A percentile compares a stretch with the other conserved stretches of the same genome.
Evolutionary conservation across 1,140 invertebrate species (phyloP).

Genomic region (Berghia stephanieae): DNA sequence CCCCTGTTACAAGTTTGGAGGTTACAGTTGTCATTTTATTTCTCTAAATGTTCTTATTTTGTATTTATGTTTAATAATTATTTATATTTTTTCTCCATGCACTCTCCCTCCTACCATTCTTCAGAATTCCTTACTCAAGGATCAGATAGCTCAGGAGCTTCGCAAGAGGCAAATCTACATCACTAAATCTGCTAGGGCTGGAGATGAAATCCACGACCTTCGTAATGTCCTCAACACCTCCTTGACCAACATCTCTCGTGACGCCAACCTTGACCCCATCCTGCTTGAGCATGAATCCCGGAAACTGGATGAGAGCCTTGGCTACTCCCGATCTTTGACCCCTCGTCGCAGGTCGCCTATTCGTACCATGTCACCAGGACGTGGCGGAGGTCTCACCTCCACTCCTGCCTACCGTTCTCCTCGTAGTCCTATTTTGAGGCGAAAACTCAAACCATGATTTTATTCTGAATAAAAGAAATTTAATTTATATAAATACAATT

Average conservation of each 20-base stretch:
- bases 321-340: slow-evolving; percentile 33
- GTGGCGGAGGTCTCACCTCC: slow-evolving; percentile 40
- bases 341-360: slow-evolving; percentile 57
- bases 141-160: slow-evolving; percentile 86
- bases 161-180: slow-evolving; percentile 86
- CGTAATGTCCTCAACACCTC: slow-evolving; percentile 80
- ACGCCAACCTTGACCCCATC: slow-evolving; percentile 74
- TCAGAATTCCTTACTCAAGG: slow-evolving; percentile 70
- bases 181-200: slow-evolving; percentile 80
- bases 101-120: neutral
- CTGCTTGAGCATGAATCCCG: slow-evolving; percentile 83
- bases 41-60: neutral
- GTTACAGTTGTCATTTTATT: no score
- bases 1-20: no score
- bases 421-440: slow-evolving; percentile 45
- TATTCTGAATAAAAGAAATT: neutral
- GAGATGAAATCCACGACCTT: slow-evolving; percentile 85
- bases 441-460: slow-evolving; percentile 40
- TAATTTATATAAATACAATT: neutral
- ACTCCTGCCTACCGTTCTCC: slow-evolving; percentile 38
- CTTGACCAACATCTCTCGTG: slow-evolving; percentile 81
- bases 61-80: neutral
- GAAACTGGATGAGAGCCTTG: slow-evolving; percentile 74
- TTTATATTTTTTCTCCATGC: neutral
- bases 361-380: slow-evolving; percentile 49